Percentiles rank a stretch among this genome's conserved stretches.
Conservation (phyloP, 2,888 invertebrate genomes). For the Tiliacea aurago region DNA sequence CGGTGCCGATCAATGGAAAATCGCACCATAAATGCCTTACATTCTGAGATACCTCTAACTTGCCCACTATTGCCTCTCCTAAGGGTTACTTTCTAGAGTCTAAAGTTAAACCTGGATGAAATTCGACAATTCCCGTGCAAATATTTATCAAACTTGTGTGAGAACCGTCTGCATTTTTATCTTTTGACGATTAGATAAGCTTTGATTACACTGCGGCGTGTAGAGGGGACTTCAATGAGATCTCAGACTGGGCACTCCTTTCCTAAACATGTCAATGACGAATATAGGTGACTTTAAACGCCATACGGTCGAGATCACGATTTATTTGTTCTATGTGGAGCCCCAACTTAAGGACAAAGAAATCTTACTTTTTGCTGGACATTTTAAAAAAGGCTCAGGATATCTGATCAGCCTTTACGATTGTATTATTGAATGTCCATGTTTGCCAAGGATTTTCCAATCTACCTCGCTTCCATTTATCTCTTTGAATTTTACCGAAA, state of each 20-base stretch:
- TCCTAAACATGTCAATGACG: conserved; percentile 11
- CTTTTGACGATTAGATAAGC: conserved; percentile 44
- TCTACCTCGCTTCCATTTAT: too few relatives aligned
- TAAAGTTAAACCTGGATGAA: background rate
- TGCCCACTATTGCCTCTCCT: background rate
- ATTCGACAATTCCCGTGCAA: conserved; percentile 3
- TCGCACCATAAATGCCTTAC: background rate
- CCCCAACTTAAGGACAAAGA: background rate
- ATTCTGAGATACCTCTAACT: background rate
- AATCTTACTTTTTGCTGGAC: background rate
- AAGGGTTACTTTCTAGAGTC: too few relatives aligned
- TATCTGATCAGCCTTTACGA: background rate
- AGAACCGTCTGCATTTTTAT: conserved; percentile 40
- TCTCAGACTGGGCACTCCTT: conserved; percentile 29
- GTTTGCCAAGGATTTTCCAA: background rate
- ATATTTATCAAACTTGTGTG: conserved; percentile 17
- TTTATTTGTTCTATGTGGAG: background rate
- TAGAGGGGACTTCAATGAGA: conserved; percentile 12
- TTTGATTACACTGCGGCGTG: background rate
- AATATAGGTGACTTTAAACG: conserved; percentile 14
- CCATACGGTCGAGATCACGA: background rate
- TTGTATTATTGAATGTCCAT: background rate
- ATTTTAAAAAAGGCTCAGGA: background rate
- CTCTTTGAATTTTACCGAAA: background rate
- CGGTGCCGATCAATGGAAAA: background rate